Conservation (phyloP, 2,797 vertebrate genomes). For the Catamblyrhynchus diadema region DNA sequence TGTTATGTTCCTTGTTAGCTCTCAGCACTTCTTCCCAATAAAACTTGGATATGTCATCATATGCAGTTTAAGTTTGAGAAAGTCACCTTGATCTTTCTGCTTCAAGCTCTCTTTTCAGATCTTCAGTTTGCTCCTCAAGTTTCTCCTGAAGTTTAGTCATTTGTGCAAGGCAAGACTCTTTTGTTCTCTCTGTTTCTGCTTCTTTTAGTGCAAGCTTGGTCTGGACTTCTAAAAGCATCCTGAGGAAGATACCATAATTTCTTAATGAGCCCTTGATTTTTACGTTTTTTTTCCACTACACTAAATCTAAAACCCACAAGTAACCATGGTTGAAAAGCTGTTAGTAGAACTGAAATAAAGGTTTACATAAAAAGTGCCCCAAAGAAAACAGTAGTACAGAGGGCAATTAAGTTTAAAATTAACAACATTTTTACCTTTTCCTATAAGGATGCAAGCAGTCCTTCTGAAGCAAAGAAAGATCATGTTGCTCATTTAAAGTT, state of each 20-base stretch:
- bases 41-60: not conserved
- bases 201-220: slow-evolving; percentile 78
- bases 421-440: not conserved
- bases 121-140: slow-evolving; percentile 70
- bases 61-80: not conserved
- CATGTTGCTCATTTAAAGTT: not conserved
- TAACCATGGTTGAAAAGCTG: not conserved
- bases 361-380: not conserved
- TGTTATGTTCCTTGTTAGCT: not conserved
- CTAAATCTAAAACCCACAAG: not conserved
- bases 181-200: slow-evolving; percentile 72
- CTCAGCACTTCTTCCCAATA: not conserved
- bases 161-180: slow-evolving; percentile 61
- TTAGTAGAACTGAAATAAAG: not conserved
- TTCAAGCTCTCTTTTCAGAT: slow-evolving; percentile 71
- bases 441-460: not conserved
- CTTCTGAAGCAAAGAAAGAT: not conserved
- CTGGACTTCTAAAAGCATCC: slow-evolving; percentile 83
- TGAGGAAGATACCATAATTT: slow-evolving; percentile 38
- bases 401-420: not conserved
- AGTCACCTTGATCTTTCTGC: slow-evolving; percentile 77
- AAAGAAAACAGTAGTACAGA: not conserved
- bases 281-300: not conserved
- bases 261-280: not conserved
- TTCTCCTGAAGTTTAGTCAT: slow-evolving; percentile 67